A percentile compares a stretch with the other conserved stretches of the same genome.
These are phyloP conservation scores for Aix galericulata DNA, from an alignment of 2,113 vertebrate genomes.

Conservation along the genomic window DNA sequence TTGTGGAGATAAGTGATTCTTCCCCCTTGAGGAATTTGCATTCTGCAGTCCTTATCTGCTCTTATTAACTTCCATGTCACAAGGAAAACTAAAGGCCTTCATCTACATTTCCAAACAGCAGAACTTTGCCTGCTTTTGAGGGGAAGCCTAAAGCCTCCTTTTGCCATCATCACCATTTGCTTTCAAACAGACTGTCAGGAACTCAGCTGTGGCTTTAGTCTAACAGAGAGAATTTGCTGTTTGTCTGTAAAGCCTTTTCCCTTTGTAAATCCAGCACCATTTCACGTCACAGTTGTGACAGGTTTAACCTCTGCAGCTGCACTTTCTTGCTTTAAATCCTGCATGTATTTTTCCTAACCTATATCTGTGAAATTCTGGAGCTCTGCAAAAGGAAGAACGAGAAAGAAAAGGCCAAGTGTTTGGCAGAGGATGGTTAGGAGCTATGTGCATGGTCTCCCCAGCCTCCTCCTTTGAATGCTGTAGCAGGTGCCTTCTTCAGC, in stretches of 20 bases:
- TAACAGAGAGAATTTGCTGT: not conserved
- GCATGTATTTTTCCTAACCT: not conserved
- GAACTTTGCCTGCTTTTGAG: not conserved
- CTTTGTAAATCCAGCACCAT: not conserved
- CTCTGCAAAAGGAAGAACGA: not conserved
- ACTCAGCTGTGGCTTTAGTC: not conserved
- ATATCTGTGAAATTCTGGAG: not conserved
- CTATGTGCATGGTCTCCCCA: not conserved
- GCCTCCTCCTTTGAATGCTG: not conserved
- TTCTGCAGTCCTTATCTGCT: not conserved
- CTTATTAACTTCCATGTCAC: not conserved
- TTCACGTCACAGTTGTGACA: not conserved
- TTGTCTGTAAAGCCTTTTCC: not conserved
- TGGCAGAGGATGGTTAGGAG: not conserved
- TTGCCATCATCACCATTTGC: not conserved
- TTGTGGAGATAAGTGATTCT: not conserved
- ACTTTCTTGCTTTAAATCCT: not conserved
- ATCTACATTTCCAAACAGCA: not conserved
- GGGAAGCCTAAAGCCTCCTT: not conserved
- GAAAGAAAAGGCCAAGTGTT: not conserved
- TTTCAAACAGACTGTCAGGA: not conserved
- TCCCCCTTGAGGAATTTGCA: not conserved
- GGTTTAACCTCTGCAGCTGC: slow-evolving; percentile 1
- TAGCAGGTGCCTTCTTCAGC: not conserved
- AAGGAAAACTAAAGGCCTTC: not conserved